Base-by-base conservation (phyloP, 2,888 invertebrate genomes). In the Hypomecis punctinalis region DNA sequence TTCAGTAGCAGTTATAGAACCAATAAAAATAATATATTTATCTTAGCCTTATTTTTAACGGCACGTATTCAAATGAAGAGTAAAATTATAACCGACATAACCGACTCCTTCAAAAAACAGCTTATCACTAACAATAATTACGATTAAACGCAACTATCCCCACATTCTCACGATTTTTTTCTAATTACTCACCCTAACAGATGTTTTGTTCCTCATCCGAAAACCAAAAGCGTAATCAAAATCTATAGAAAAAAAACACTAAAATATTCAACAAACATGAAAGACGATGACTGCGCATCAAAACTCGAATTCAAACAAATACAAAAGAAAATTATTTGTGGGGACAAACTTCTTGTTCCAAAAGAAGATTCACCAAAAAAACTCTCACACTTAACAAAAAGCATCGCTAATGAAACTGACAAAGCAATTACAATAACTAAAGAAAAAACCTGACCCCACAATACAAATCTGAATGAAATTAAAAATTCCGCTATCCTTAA, bases 261-360 rank as follows among this genome's bases (percentile, higher is more conserved):
- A 85, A 83, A 89, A 88, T 89, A 91, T 88, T 86, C 88, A 84
- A 83, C 68, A 71, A 85, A 85, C 83, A 86, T 85, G 87, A 88
- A 85, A 84, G 85, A 86, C 79, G 85, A 91, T 90, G 92, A 90
- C 89, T 86, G 68, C 83, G 84, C 89, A 90, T 82, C 85, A 84
- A 85, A 93, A 92, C 91, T 88, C 88, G 92, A 88, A 89, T 89
- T 88, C 88, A 91, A 90, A 91, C 89, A 90, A 85, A 84, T 80
- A 89, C 85, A 89, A 92, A 88, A 85, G 89, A 85, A 86, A 86
- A 87, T 84, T 80, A 68, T 69, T 59, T 81, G 84, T 81, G 82
- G 91, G 91, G 88, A 90, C 90, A 87, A 80, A 84, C 77, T 85
- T 81, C 88, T 87, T 88, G 88, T 89, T 86, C 85, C 84, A 81